These are phyloP conservation scores for Lithobates pipiens DNA, from an alignment of 2,797 vertebrate species.

Conservation along the genomic window DNA sequence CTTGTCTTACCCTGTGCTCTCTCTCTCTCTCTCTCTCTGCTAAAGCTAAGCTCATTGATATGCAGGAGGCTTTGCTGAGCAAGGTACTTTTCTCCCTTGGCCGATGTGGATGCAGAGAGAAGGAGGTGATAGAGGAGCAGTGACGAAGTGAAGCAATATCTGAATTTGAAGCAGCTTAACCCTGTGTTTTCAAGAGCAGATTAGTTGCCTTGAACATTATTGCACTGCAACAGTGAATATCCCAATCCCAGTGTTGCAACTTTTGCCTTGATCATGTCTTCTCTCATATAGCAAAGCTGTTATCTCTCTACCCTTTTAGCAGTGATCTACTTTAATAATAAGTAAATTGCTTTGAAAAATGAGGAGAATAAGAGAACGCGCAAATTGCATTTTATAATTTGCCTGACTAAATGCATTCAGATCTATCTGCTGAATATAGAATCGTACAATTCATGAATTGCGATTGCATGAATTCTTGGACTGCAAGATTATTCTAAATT, in stretches of 20 bases:
- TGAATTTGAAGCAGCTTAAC: slow-evolving; percentile 59
- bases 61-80: slow-evolving; percentile 63
- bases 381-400: no score
- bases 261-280: not conserved
- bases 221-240: not conserved
- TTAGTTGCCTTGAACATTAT: not conserved
- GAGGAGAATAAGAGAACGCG: no score
- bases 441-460: no score
- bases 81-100: slow-evolving; percentile 63
- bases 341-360: no score
- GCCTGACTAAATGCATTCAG: no score
- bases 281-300: not conserved
- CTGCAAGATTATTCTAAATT: no score
- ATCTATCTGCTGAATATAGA: no score
- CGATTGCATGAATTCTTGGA: no score
- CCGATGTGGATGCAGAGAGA: slow-evolving; percentile 61
- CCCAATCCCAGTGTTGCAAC: not conserved
- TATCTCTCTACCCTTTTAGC: not conserved
- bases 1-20: slow-evolving; percentile 31
- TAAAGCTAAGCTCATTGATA: slow-evolving; percentile 60
- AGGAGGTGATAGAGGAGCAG: slow-evolving; percentile 63
- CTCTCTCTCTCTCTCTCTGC: slow-evolving; percentile 39
- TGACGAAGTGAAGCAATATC: slow-evolving; percentile 60
- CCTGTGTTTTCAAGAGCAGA: slow-evolving; percentile 8
- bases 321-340: no score